Evolutionary conservation across 2,797 vertebrate species (phyloP), one percentile per base, ranked within the genome.

Genomic region (Gymnoscopelus microlampas): DNA sequence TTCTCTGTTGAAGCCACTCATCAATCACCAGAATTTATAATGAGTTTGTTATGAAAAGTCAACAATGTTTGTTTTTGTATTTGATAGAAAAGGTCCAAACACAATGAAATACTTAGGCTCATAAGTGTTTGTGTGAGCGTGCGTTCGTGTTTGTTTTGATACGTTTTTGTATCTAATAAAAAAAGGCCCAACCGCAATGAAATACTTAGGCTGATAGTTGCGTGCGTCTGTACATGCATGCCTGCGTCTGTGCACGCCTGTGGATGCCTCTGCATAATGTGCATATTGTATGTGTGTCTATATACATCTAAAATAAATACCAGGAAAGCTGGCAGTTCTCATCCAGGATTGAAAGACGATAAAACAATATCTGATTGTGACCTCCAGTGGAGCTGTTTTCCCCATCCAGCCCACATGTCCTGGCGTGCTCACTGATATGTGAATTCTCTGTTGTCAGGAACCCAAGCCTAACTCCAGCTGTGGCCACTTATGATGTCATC

Each of bases 381-480:
- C 74, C 68, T 71, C 55, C 35, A 24, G 26, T 51, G 13, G n/a
- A 15, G 49, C 58, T 32, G 51, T 53, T 54, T 68, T 51, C 54
- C 39, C 51, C 53, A 55, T 47, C 32, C 64, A 69, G 59, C 63
- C 59, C 66, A 71, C 53, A 49, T 77, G 73, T 68, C 8, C 32
- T 5, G 35, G 61, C 53, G 54, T 72, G 73, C 49, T 71, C 72
- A 64, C 70, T 80, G 76, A 81, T 66, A 32, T 61, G 71, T 60
- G 62, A 75, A 77, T 64, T 39, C 59, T 82, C 53, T 23, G n/a
- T 64, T 77, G 78, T 71, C 80, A 68, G 85, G 78, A 86, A 81
- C 63, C 63, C 4, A 66, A 85, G 23, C 55, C 14, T 39, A 26
- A 15, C 53, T 72, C 60, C 88, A 89, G 79, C 82, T 88, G 84